Evolutionary conservation across 2,888 invertebrate species (phyloP), one percentile per base, ranked within the genome.

Genomic region (Perithous albicinctus): DNA sequence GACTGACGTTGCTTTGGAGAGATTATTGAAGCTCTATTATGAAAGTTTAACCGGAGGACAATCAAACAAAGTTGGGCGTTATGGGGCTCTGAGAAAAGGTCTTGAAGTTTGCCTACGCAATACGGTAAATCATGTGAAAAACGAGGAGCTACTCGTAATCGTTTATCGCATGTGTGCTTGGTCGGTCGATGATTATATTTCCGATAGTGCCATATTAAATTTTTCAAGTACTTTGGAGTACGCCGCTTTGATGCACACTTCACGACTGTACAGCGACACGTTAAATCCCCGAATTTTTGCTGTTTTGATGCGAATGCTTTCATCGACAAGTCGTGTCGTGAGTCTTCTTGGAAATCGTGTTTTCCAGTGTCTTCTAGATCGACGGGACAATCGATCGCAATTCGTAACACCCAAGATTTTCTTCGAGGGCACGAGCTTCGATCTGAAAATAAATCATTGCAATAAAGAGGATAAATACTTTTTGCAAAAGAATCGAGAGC

Each of bases 341-440:
- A 94, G 94, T 86, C 90, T 95, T 0, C 88, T 95, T 12, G 95
- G 95, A 0, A 94, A 94, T 85, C 92, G 94, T 15, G 93, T 95
- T 0, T 87, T 95, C 41, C 94, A 94, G 46, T 93, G 93, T 84
- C 91, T 95, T 66, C 88, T 95, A 3, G 95, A 95, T 86, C 93
- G 95, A 48, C 93, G 93, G 41, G 88, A 92, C 0, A 95, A 95
- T 82, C 91, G 90, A 12, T 79, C 88, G 0, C 89, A 93, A 76
- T 93, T 95, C 83, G 90, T 93, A 76, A 93, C 93, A 0, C 95
- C 95, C 0, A 93, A 92, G n/a, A 93, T 95, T 70, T 94, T 93
- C 82, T 93, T 93, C 63, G 88, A 93, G 73, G 88, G 92, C 43
- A 91, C 91, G 38, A 87, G 94, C 87, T 93, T 94, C 10, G 92